A percentile compares a stretch with the other conserved stretches of the same genome.
Evolutionary conservation across 2,113 vertebrate genomes (phyloP).

Genomic region (Phaethon lepturus): DNA sequence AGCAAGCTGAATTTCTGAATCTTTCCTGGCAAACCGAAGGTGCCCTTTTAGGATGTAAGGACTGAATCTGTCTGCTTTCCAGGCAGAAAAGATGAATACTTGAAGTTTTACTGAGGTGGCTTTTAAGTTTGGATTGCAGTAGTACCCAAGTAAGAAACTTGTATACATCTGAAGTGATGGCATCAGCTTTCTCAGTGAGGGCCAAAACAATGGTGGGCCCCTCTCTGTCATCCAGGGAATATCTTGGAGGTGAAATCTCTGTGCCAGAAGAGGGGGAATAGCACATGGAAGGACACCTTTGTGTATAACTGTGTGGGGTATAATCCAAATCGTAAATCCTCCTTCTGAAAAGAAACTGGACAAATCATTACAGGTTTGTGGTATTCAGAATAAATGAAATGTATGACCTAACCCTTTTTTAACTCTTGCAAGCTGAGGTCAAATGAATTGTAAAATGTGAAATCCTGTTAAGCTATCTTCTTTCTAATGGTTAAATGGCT

Average conservation of each 20-base stretch:
- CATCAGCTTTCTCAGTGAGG: background rate
- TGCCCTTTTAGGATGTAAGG: slow-evolving; percentile 6
- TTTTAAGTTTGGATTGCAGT: background rate
- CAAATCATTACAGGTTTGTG: background rate
- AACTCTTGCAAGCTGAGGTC: background rate
- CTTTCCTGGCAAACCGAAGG: slow-evolving; percentile 24
- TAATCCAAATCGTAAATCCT: background rate
- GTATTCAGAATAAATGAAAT: background rate
- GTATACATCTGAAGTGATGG: background rate
- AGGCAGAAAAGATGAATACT: background rate
- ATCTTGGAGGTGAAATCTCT: background rate
- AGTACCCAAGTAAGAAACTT: background rate
- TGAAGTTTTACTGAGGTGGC: background rate
- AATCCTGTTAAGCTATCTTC: background rate
- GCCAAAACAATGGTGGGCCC: background rate
- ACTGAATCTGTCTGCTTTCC: background rate
- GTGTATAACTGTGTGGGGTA: background rate
- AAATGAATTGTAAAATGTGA: background rate
- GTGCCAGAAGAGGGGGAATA: background rate
- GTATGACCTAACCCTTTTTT: background rate
- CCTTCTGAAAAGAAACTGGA: background rate
- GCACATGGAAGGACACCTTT: background rate
- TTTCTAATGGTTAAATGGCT: background rate
- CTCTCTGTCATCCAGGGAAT: background rate
- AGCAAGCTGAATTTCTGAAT: slow-evolving; percentile 52